These are phyloP conservation scores for Pangasius djambal DNA, from an alignment of 2,797 vertebrate genomes.

Conservation along the genomic window DNA sequence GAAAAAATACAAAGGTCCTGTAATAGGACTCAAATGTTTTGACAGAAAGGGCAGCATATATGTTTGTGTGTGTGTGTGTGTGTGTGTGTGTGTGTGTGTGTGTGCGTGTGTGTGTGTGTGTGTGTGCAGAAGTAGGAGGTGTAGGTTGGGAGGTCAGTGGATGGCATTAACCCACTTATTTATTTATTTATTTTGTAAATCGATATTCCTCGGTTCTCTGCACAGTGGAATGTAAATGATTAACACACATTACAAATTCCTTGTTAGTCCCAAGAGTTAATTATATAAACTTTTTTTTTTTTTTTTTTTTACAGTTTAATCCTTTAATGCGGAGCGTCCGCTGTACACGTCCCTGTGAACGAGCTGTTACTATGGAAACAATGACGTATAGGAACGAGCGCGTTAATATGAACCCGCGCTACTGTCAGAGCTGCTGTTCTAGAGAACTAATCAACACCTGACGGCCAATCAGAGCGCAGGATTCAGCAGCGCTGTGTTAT, in stretches of 20 bases:
- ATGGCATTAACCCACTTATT: not conserved
- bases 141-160: not conserved
- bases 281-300: not conserved
- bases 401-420: not conserved
- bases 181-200: too few relatives aligned
- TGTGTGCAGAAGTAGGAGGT: not conserved
- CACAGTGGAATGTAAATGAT: not conserved
- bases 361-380: not conserved
- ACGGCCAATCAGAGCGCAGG: not conserved
- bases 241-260: not conserved
- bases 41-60: not conserved
- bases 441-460: not conserved
- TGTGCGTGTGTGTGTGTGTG: not conserved
- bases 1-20: conserved; percentile 33
- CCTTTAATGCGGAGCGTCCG: not conserved
- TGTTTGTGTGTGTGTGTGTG: not conserved
- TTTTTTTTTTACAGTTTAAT: not conserved
- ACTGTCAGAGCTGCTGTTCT: not conserved
- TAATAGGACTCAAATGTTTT: conserved; percentile 12
- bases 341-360: not conserved
- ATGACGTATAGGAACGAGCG: not conserved
- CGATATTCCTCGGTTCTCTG: not conserved
- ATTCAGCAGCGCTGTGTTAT: not conserved
- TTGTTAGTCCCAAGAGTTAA: not conserved
- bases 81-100: not conserved